phyloP scores from a whole-genome alignment of 2,113 vertebrate species.

The Caracal caracal region DNA sequence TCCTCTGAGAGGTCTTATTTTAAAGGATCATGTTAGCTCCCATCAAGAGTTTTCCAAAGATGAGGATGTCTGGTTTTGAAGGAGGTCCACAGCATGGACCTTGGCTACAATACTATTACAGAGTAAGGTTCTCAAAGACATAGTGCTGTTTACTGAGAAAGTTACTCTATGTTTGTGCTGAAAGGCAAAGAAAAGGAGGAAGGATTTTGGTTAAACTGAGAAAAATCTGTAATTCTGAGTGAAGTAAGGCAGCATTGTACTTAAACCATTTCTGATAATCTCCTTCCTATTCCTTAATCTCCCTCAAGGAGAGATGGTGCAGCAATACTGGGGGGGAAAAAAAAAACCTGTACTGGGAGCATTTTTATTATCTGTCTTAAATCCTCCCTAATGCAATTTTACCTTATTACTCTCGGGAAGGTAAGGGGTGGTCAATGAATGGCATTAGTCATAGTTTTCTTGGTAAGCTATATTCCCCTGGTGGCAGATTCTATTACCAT shows the following conservation, averaged over 20 bases:
- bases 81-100: too few species aligned
- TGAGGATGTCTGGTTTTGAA: not conserved
- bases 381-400: constrained; percentile 35
- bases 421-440: not conserved
- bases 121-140: not conserved
- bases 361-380: constrained; percentile 58
- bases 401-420: constrained; percentile 37
- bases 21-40: not conserved
- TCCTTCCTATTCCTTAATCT: constrained; percentile 34
- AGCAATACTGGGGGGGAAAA: not conserved
- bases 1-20: not conserved
- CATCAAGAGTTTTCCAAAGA: not conserved
- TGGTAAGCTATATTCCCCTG: constrained; percentile 20
- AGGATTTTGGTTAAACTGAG: constrained; percentile 24
- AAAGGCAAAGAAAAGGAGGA: not conserved
- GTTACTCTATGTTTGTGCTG: not conserved
- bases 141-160: not conserved
- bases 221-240: not conserved
- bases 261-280: constrained; percentile 40
- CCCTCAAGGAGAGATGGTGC: not conserved
- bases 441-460: constrained; percentile 48
- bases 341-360: not conserved
- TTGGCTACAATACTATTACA: not conserved
- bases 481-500: constrained; percentile 47
- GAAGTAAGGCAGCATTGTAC: not conserved